Percentiles rank a stretch among this genome's conserved stretches.
Conservation (phyloP, 2,888 invertebrate species). For the Yponomeuta sedellus region DNA sequence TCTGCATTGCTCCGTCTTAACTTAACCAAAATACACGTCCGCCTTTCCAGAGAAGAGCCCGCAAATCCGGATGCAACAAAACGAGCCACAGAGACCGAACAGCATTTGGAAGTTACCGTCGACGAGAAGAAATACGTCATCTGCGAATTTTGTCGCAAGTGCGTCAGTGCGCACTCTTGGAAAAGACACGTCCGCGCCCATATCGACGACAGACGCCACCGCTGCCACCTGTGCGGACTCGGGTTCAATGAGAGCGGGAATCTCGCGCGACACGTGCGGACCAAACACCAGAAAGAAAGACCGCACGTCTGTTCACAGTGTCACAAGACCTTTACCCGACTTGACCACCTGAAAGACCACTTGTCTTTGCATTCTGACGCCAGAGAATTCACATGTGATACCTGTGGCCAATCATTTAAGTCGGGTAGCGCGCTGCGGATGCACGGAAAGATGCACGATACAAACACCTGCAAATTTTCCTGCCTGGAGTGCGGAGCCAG, state of each 20-base stretch:
- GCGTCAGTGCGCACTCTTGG: constrained; percentile 43
- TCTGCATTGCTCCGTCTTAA: not conserved
- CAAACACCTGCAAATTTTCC: constrained; percentile 38
- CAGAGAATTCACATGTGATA: constrained; percentile 69
- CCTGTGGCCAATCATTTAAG: constrained; percentile 71
- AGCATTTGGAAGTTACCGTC: constrained; percentile 14
- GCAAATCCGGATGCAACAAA: not conserved
- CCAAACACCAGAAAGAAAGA: constrained; percentile 61
- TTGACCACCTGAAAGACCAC: constrained; percentile 69
- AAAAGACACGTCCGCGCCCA: constrained; percentile 66
- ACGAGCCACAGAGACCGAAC: not conserved
- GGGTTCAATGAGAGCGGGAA: constrained; percentile 65
- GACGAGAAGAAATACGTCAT: constrained; percentile 33
- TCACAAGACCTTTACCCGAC: constrained; percentile 61
- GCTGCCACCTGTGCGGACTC: constrained; percentile 73
- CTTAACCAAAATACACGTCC: constrained; percentile 6
- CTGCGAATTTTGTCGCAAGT: constrained; percentile 60
- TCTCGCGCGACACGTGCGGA: constrained; percentile 68
- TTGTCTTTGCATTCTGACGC: constrained; percentile 55
- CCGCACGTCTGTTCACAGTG: constrained; percentile 69
- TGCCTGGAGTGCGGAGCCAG: constrained; percentile 72
- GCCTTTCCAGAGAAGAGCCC: constrained; percentile 3
- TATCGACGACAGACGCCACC: constrained; percentile 50
- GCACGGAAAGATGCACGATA: constrained; percentile 58
- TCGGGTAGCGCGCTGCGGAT: constrained; percentile 70